Evolutionary conservation across 2,888 invertebrate genomes (phyloP).

Genomic region (Ditylenchus weischeri): DNA sequence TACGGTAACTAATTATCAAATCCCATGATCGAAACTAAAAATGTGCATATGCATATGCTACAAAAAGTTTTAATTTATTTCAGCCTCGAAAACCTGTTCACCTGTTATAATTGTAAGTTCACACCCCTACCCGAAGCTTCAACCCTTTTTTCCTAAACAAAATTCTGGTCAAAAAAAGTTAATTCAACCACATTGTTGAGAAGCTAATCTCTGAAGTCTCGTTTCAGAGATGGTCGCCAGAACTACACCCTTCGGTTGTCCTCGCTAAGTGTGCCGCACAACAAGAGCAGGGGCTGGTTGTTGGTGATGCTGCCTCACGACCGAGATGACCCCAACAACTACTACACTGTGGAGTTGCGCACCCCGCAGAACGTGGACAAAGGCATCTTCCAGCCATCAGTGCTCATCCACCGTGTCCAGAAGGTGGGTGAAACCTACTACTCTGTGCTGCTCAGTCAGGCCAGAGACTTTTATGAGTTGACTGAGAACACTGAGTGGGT

Average conservation of each 20-base stretch:
- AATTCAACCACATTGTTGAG: no score
- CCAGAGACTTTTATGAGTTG: slow-evolving; percentile 46
- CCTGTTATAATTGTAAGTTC: no score
- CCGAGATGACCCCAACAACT: slow-evolving; percentile 50
- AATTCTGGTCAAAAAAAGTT: no score
- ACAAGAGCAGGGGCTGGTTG: slow-evolving; percentile 43
- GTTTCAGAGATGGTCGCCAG: slow-evolving; percentile 43
- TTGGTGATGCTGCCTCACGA: slow-evolving; percentile 52
- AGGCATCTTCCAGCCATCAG: slow-evolving; percentile 42
- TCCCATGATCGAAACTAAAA: no score
- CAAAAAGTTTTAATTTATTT: no score
- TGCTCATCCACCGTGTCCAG: slow-evolving; percentile 51
- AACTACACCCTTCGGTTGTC: slow-evolving; percentile 48
- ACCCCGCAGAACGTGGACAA: slow-evolving; percentile 46
- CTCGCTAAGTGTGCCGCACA: slow-evolving; percentile 48
- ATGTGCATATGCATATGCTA: no score
- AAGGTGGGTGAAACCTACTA: slow-evolving; percentile 42
- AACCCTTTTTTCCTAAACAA: no score
- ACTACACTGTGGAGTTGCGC: slow-evolving; percentile 52
- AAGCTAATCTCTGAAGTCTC: no score
- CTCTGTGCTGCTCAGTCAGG: slow-evolving; percentile 49
- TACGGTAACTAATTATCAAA: no score
- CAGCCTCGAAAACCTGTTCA: no score
- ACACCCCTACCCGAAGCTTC: no score
- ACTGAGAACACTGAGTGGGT: slow-evolving; percentile 54